phyloP scores from a whole-genome alignment of 1,140 invertebrate species.

The Laupala kohalensis region DNA sequence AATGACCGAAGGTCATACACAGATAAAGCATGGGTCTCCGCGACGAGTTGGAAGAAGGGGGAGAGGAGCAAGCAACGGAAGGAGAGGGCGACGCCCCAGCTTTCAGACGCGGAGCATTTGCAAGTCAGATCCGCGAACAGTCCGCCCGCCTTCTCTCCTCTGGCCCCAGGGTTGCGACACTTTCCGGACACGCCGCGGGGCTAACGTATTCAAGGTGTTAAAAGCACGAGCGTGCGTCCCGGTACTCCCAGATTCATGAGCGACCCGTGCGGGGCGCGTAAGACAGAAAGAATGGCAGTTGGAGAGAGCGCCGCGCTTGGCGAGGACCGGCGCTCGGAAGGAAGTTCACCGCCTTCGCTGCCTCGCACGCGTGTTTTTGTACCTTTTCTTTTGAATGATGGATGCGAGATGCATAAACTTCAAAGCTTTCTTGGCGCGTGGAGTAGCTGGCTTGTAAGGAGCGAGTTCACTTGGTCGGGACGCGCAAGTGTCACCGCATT shows the following conservation, averaged over 20 bases:
- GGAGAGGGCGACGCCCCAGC: background rate
- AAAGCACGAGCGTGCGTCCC: background rate
- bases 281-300: background rate
- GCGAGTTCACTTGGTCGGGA: background rate
- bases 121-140: background rate
- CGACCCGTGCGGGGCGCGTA: background rate
- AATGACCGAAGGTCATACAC: background rate
- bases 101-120: background rate
- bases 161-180: background rate
- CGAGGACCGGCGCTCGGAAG: no score
- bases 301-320: background rate
- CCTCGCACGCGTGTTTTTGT: background rate
- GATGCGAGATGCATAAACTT: background rate
- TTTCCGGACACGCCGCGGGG: background rate
- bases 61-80: background rate
- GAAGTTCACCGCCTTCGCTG: background rate
- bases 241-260: background rate
- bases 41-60: background rate
- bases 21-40: background rate
- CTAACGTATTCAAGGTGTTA: background rate
- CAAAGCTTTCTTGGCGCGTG: background rate
- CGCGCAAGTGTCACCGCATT: no score
- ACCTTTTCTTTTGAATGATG: background rate
- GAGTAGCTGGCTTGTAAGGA: background rate
- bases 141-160: no score